Evolutionary conservation across 1,140 invertebrate genomes (phyloP).

Genomic region (Agraylea sexmaculata): DNA sequence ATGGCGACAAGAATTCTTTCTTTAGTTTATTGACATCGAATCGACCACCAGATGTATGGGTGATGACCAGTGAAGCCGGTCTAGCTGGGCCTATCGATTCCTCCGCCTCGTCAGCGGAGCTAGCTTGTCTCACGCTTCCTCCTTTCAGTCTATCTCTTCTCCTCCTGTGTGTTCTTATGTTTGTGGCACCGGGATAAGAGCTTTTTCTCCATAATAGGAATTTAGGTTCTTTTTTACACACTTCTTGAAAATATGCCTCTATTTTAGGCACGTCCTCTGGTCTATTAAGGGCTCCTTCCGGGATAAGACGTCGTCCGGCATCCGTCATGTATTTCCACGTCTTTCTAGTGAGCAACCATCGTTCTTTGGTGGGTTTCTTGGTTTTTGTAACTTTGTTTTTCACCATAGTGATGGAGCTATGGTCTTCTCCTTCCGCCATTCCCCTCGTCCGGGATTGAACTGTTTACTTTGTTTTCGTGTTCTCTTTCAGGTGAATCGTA

Average conservation of each 20-base stretch:
- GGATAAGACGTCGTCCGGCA: constrained; percentile 70
- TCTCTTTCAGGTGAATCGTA: constrained; percentile 25
- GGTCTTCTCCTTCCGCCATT: constrained; percentile 12
- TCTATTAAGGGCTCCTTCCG: constrained; percentile 57
- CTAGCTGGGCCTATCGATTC: constrained; percentile 25
- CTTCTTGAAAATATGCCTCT: constrained; percentile 72
- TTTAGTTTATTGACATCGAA: constrained; percentile 55
- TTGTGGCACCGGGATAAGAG: constrained; percentile 59
- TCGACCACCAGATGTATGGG: constrained; percentile 43
- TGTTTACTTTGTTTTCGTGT: not conserved
- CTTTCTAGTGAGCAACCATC: constrained; percentile 77
- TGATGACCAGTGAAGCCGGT: constrained; percentile 39
- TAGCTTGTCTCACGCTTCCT: constrained; percentile 50
- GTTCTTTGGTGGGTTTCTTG: constrained; percentile 54
- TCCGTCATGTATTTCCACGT: constrained; percentile 86
- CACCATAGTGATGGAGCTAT: constrained; percentile 28
- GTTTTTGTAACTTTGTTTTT: constrained; percentile 37
- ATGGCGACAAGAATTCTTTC: constrained; percentile 46
- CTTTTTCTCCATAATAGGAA: constrained; percentile 73
- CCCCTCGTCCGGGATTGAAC: constrained; percentile 5
- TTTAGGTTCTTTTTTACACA: constrained; percentile 61
- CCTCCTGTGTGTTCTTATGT: constrained; percentile 42
- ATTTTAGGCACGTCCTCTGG: constrained; percentile 64
- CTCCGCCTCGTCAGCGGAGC: constrained; percentile 50
- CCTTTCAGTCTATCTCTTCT: constrained; percentile 44